Evolutionary conservation across 2,113 vertebrate species (phyloP), one percentile per base, ranked within the genome.

Genomic region (Cyprinodon variegatus): DNA sequence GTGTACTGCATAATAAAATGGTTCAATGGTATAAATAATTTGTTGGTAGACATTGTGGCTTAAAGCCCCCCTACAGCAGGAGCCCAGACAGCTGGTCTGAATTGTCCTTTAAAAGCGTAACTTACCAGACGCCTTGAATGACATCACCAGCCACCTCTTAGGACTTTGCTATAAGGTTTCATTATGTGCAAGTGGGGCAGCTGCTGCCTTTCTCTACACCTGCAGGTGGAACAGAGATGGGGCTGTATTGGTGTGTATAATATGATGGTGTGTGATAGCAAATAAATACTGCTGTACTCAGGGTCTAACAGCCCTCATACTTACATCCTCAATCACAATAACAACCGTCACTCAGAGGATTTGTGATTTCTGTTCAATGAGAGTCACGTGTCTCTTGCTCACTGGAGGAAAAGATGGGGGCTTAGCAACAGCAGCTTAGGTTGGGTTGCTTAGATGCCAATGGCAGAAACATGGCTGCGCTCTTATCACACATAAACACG

Each of bases 101-200:
- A 90, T 83, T 85, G 88, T 85, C 83, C 82, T 90, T 87, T 82
- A 82, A 68, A 79, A 82, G 81, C 37, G 15, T 74, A 85, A 86
- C 80, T 74, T 53, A 86, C 81, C 65, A 75, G 85, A 86, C 71
- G 76, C 81, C 84, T 79, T 83, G 60, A 88, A 78, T 92, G 88
- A 92, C 88, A 93, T 91, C 90, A 92, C 78, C 72, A 79, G 84
- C 80, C 88, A 81, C 82, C 86, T 88, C 81, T 70, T 80, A 83
- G 76, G 68, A 79, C 70, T 72, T 77, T 62, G 59, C 88, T 90
- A 89, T 92, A 83, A 83, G 80, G 84, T 91, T 93, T 91, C 87
- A 45, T 36, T 43, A 74, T 84, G 83, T 38, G 70, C 22, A 48
- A 74, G 72, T 72, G 76, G 69, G 79, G 62, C 90, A 93, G 86